Evolutionary conservation across 1,140 invertebrate species (phyloP), one percentile per base, ranked within the genome.

Genomic region (Colletes latitarsis): DNA sequence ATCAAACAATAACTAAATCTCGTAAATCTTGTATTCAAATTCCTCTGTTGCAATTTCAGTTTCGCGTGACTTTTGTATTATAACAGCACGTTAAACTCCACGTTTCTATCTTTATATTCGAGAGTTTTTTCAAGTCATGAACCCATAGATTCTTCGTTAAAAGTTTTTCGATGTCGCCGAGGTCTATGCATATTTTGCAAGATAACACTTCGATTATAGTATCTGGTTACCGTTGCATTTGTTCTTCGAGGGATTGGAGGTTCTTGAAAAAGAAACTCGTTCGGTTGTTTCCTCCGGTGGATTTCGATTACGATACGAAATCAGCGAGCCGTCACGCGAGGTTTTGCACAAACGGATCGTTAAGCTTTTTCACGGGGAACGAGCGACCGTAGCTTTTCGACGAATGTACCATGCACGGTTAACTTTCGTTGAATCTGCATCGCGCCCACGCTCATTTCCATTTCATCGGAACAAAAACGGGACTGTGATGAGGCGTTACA

Each of bases 341-440:
- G 19, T 49, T 49, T 63, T 46, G 10, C 58, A 15, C 58, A 19
- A 49, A n/a, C 58, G 43, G 58, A 49, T 73, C 58, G 71, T 75
- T 75, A 66, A 75, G 10, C 17, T 46, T 64, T 64, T 75, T 41
- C 53, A 75, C 72, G 21, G 62, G 14, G 43, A 19, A 41, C 46
- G 58, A 43, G 60, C 41, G 39, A 49, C 55, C 19, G 70, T 52
- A 52, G 39, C 39, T 68, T 46, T 58, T 77, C 64, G 39, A 30
- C 58, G 74, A 77, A 60, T 77, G 46, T 21, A 58, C 64, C 60
- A n/a, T 4, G 30, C 30, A 39, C 17, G 21, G 55, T 77, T 69
- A 69, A 60, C 74, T 77, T 77, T 68, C 64, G 53, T 49, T 68
- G 64, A 60, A 68, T 64, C 60, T 53, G 72, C 72, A 75, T 41